Evolutionary conservation across 2,113 vertebrate genomes (phyloP).

Genomic region (Gopherus flavomarginatus): DNA sequence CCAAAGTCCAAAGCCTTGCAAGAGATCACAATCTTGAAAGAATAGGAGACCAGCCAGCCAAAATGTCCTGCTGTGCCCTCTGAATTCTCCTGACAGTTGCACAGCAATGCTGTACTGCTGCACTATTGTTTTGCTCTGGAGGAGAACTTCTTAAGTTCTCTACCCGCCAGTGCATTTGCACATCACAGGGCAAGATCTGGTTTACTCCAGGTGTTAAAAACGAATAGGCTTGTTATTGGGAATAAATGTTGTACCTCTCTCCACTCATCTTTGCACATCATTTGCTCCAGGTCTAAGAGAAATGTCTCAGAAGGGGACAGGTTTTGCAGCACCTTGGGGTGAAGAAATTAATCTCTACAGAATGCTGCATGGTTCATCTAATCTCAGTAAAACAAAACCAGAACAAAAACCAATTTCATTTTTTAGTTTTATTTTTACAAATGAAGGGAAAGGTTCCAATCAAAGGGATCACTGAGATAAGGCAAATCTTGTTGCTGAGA

Average conservation of each 20-base stretch:
- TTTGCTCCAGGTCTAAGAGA: background rate
- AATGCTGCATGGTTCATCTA: background rate
- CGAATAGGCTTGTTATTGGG: background rate
- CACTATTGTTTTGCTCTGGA: background rate
- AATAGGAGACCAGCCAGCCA: background rate
- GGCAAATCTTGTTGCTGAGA: background rate
- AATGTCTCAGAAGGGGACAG: background rate
- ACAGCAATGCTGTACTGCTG: background rate
- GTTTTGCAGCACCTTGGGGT: background rate
- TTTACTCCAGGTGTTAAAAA: background rate
- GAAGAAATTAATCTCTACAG: background rate
- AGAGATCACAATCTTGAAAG: background rate
- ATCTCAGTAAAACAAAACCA: background rate
- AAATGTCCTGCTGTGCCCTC: background rate
- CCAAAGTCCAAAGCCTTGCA: background rate
- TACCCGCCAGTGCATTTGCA: background rate
- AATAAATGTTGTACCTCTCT: background rate
- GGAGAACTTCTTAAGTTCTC: background rate
- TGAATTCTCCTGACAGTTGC: background rate
- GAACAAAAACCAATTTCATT: background rate
- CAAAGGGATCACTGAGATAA: background rate
- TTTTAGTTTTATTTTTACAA: background rate
- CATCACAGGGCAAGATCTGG: fast-evolving
- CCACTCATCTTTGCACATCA: background rate
- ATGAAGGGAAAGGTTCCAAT: background rate